Evolutionary conservation across 2,113 vertebrate species (phyloP), one percentile per base, ranked within the genome.

Genomic region (Girardinichthys multiradiatus): DNA sequence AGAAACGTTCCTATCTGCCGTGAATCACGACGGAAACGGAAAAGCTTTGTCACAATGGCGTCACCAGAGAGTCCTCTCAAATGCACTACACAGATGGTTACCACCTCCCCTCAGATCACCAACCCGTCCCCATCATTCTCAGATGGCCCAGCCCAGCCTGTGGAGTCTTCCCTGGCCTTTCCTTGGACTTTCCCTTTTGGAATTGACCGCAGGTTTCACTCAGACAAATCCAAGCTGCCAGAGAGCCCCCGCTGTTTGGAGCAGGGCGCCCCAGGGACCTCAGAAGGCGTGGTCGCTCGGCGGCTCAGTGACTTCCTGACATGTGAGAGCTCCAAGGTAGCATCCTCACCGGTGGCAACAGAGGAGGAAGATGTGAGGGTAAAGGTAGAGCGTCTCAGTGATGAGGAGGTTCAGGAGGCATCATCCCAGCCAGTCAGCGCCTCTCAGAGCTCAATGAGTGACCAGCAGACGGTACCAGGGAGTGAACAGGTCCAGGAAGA

Each of bases 181-280:
- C 97, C 97, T 6, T 99, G 98, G 98, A 99, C 97, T 69, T 99
- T 98, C 73, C 98, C 98, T 10, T 98, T 99, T 12, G 97, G 98
- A 57, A 97, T 98, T 0, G 98, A 99, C 88, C 94, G 98, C 29
- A 88, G 98, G 51, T 96, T 98, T 83, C 96, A 97, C 70, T 90
- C 96, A 0, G 98, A 99, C 59, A 99, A 99, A 72, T 93, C 92
- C 62, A 99, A 99, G 89, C 95, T 96, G 83, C 87, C 94, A 0
- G 98, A 99, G 88, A 97, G 95, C 89, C 95, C 96, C 17, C 94
- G 96, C 57, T 95, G 95, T 92, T 94, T 97, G 90, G 98, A 99
- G 81, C 91, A 96, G 87, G 95, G 85, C 14, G 3, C 85, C n/a
- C 31, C 96, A 0, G 95, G 95, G 61, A 93, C 95, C 54, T 94